phyloP scores from a whole-genome alignment of 2,797 vertebrate genomes.

The Danio jaintianensis region DNA sequence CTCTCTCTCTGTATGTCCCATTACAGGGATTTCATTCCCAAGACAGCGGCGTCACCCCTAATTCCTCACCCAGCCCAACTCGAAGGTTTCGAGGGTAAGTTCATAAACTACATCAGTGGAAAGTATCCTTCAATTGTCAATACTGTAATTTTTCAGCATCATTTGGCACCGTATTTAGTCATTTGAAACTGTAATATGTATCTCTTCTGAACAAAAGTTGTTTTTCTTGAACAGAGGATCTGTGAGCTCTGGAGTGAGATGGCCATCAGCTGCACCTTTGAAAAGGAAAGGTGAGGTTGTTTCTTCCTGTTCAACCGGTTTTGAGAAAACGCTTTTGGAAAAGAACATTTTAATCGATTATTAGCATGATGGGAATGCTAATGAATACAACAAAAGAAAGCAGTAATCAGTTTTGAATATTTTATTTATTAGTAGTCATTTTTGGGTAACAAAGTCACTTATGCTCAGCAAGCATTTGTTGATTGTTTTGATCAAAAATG shows the following conservation, averaged over 20 bases:
- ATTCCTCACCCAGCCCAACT: conserved; percentile 82
- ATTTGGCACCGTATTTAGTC: not conserved
- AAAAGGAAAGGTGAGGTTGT: conserved; percentile 79
- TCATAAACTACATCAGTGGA: not conserved
- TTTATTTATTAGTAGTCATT: not conserved
- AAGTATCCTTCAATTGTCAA: not conserved
- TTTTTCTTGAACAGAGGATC: conserved; percentile 66
- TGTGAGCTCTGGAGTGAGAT: conserved; percentile 71
- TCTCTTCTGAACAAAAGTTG: not conserved
- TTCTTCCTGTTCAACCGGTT: not conserved
- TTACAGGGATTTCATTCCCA: conserved; percentile 75
- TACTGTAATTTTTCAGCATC: not conserved
- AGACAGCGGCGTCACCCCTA: conserved; percentile 80
- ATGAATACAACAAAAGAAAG: not conserved
- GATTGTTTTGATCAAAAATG: not conserved
- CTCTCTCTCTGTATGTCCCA: conserved; percentile 17
- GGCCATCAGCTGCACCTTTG: conserved; percentile 74
- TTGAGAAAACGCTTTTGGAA: not conserved
- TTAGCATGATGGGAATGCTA: not conserved
- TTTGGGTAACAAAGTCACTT: not conserved
- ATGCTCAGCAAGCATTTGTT: not conserved
- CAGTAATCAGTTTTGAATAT: not conserved
- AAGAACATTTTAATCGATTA: not conserved
- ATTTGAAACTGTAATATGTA: not conserved
- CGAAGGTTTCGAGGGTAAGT: conserved; percentile 77